Base-by-base conservation (phyloP, 2,113 vertebrate species). In the Pseudopodoces humilis region DNA sequence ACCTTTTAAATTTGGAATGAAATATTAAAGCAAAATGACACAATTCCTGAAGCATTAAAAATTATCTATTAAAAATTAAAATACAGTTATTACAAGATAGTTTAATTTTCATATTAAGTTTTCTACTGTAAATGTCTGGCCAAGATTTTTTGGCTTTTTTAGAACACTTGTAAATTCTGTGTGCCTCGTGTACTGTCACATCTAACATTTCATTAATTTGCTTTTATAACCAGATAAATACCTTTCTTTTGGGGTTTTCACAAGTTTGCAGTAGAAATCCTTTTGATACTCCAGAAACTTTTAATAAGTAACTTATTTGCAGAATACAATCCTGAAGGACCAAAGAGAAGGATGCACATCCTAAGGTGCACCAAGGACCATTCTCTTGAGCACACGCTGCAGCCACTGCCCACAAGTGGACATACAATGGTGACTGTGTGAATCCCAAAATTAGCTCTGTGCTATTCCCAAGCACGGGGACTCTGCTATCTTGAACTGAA, bases 401-500 rank as follows among this genome's bases (percentile, higher is more conserved):
- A 79, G 44, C 8, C 58, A 20, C 10, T 15, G 53, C 37, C 44
- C 27, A 23, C 24, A 14, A 47, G 69, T 31, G 22, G 22, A n/a
- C 24, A 16, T 6, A 8, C 10, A 8, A 0, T 13, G 7, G 22
- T 11, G 50, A 9, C 28, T 41, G 5, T 4, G 8, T 43, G 21
- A 30, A 39, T 86, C 43, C 50, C 31, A 23, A 41, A 71, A 56
- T 44, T 24, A 88, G 15, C 47, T 37, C 25, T 5, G 8, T 14
- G 12, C 39, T 39, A 12, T 8, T 62, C 11, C 13, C 13, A 18
- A 79, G 23, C 27, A 13, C 3, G 8, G 5, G 13, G 5, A 49
- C 18, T 50, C 3, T 0, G 13, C 10, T 31, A 2, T 20, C 31
- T 70, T 56, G 69, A 58, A 72, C 46, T 62, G 41, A 86, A 59